Evolutionary conservation across 2,113 vertebrate genomes (phyloP).

Genomic region (Plecotus auritus): DNA sequence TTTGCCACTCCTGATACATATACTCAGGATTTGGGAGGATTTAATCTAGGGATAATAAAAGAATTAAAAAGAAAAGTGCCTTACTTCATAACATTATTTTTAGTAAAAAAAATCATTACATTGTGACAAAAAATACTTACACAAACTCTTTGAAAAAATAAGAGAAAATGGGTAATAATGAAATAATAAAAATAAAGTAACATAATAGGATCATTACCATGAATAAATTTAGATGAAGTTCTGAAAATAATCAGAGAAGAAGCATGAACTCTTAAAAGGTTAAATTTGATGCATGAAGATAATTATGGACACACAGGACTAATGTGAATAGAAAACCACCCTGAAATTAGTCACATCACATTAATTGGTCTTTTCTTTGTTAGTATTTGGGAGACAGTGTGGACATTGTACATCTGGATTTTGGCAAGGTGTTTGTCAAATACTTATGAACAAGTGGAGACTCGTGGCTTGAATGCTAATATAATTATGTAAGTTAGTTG

Average conservation of each 20-base stretch:
- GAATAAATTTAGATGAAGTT: background rate
- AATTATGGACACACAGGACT: background rate
- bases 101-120: background rate
- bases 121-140: background rate
- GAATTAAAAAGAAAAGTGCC: background rate
- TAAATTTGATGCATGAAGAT: background rate
- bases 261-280: background rate
- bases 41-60: slow-evolving; percentile 31
- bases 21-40: background rate
- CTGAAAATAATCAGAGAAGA: background rate
- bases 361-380: background rate
- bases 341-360: background rate
- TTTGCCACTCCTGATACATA: background rate
- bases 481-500: background rate
- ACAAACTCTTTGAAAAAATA: background rate
- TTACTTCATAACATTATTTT: background rate
- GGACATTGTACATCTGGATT: background rate
- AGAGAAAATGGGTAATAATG: background rate
- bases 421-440: background rate
- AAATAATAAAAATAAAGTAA: background rate
- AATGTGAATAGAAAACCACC: background rate
- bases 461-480: background rate
- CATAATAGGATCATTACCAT: background rate
- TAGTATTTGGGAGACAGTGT: background rate
- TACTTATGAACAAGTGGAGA: background rate